phyloP scores from a whole-genome alignment of 2,113 vertebrate species.

The Cricetomys ansorgei region DNA sequence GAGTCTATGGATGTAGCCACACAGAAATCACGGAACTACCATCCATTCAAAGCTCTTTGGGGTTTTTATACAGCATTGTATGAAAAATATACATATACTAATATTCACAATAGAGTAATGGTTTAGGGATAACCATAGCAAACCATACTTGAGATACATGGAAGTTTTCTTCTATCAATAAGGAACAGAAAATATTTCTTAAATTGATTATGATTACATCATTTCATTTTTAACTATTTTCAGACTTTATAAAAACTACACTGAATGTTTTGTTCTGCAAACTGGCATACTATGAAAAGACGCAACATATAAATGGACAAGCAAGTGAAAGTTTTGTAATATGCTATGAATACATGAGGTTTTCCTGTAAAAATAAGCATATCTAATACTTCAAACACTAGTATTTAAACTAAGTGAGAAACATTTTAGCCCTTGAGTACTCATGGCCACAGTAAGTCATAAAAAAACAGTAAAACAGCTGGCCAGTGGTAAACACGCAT shows the following conservation, averaged over 20 bases:
- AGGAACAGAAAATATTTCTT: not conserved
- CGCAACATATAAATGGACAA: not conserved
- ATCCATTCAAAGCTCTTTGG: not conserved
- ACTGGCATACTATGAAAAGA: not conserved
- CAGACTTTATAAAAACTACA: conserved; percentile 15
- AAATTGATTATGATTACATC: too few species aligned
- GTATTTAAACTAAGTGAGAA: conserved; percentile 33
- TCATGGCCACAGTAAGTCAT: not conserved
- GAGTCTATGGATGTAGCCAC: not conserved
- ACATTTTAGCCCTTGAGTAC: not conserved
- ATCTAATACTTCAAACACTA: not conserved
- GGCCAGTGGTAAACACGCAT: not conserved
- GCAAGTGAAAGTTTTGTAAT: not conserved
- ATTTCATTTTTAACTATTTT: too few species aligned
- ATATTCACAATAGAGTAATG: not conserved
- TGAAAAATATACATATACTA: not conserved
- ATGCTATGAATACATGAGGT: not conserved
- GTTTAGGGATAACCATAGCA: not conserved
- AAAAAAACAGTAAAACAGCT: conserved; percentile 18
- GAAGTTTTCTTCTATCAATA: not conserved
- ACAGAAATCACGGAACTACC: not conserved
- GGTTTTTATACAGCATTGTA: not conserved
- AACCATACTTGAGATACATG: not conserved
- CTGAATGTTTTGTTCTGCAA: not conserved
- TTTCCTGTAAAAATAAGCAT: not conserved